A percentile compares a stretch with the other conserved stretches of the same genome.
Evolutionary conservation across 2,888 invertebrate species (phyloP).

Genomic region (Metopia argyrocephala): DNA sequence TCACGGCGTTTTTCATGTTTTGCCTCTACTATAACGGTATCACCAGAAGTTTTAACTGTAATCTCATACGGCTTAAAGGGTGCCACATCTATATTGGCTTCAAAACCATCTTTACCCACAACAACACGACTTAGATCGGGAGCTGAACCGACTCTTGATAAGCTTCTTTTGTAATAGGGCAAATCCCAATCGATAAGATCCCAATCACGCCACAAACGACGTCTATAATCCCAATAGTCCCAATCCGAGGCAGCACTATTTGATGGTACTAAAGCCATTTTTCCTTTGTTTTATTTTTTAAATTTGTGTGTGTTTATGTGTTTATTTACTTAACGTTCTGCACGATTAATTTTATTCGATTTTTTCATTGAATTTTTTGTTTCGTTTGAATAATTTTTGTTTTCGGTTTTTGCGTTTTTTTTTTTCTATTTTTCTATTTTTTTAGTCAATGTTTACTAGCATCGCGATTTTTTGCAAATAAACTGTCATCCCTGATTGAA

Average conservation of each 20-base stretch:
- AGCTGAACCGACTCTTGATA: constrained; percentile 76
- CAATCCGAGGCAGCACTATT: constrained; percentile 71
- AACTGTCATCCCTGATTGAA: constrained; percentile 71
- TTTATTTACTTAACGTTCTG: background rate
- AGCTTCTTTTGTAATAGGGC: constrained; percentile 75
- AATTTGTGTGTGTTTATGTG: background rate
- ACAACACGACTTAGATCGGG: constrained; percentile 76
- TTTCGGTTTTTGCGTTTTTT: background rate
- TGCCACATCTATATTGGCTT: constrained; percentile 83
- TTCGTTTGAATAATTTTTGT: constrained; percentile 56
- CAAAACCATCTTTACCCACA: constrained; percentile 83
- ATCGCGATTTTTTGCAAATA: constrained; percentile 74
- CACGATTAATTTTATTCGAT: constrained; percentile 27
- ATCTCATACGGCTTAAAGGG: constrained; percentile 85
- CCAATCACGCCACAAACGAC: constrained; percentile 77
- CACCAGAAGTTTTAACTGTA: constrained; percentile 83
- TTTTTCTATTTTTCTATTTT: constrained; percentile 64
- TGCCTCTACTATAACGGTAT: constrained; percentile 82
- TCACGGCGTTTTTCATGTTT: constrained; percentile 85
- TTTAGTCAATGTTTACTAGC: constrained; percentile 70
- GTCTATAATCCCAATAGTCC: constrained; percentile 77
- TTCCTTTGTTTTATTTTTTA: background rate
- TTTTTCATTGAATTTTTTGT: constrained; percentile 30
- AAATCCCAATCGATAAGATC: constrained; percentile 75
- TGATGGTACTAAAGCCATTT: constrained; percentile 75